Base-by-base conservation (phyloP, 2,113 vertebrate genomes). In the Nicator chloris region DNA sequence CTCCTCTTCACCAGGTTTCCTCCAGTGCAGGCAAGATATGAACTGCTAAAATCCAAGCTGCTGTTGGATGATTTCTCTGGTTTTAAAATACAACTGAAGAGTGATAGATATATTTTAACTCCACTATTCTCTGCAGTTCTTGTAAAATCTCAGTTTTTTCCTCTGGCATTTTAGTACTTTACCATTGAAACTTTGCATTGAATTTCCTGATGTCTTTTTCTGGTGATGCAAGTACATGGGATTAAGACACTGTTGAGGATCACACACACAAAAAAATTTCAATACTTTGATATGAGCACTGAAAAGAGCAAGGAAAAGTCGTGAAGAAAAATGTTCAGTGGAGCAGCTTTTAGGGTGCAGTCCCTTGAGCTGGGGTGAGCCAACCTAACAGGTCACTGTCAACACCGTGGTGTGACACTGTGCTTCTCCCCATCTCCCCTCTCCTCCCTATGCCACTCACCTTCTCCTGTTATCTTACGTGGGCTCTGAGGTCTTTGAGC, bases 381-480 rank as follows among this genome's bases (percentile, higher is more conserved):
- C 9, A 14, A 68, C 22, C 47, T 73, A 50, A 65, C 15, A 82
- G 47, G 14, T 50, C 21, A 28, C 7, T 83, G 39, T 45, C 39
- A 20, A 54, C 47, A 59, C 31, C n/a, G 33, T 64, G 47, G 13
- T 50, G 13, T 35, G 33, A 66, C 31, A 40, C 5, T 53, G 28
- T 33, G 30, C 70, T 57, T 82, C 49, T 91, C 44, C n/a, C 31
- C 66, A 30, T 40, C 37, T 85, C 64, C 13, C 17, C 33, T 70
- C 54, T 83, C 51, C 69, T 82, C 57, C 22, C 40, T 11, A 0
- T 3, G 13, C 13, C 28, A 28, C 37, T 79, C 0, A 0, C 11
- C 3, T 8, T 5, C 19, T 31, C 21, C 7, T 39, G 16, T n/a
- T 28, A 50, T 77, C 80, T 71, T 39, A 10, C 9, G 8, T 22